These are phyloP conservation scores for Probosciger aterrimus DNA, from an alignment of 2,113 vertebrate genomes.

Conservation along the genomic window DNA sequence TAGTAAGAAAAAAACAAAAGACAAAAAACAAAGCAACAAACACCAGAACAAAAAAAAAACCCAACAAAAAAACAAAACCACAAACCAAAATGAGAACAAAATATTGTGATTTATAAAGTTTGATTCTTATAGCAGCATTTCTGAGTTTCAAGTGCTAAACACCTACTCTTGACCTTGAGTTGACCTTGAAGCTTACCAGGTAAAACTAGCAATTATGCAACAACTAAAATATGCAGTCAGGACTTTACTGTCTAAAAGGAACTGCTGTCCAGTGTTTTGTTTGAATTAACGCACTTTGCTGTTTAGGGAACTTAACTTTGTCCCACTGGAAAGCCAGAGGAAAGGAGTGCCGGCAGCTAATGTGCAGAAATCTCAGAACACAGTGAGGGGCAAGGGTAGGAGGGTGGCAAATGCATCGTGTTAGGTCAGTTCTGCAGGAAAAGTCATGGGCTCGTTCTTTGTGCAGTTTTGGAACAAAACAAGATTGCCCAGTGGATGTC, in stretches of 20 bases:
- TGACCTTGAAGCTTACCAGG: conserved; percentile 70
- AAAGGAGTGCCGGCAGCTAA: background rate
- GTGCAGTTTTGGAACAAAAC: background rate
- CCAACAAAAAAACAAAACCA: background rate
- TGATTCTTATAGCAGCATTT: conserved; percentile 3
- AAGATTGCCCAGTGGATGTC: background rate
- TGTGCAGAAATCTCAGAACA: background rate
- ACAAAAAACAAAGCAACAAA: background rate
- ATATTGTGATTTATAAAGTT: background rate
- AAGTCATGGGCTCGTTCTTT: background rate
- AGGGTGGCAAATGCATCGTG: background rate
- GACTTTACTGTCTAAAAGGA: conserved; percentile 63
- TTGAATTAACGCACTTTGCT: conserved; percentile 63
- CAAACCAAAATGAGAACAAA: background rate
- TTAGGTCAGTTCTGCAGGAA: background rate
- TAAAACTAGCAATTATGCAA: conserved; percentile 74
- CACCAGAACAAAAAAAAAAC: background rate
- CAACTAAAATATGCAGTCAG: conserved; percentile 72
- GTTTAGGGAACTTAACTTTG: conserved; percentile 58
- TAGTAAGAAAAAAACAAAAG: background rate
- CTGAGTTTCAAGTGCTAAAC: conserved; percentile 52
- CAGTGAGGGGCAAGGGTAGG: background rate
- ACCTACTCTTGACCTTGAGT: conserved; percentile 52
- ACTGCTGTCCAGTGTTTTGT: conserved; percentile 64
- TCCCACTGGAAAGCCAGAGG: background rate